These are phyloP conservation scores for Craterocephalus amniculus DNA, from an alignment of 2,797 vertebrate genomes.

Conservation along the genomic window DNA sequence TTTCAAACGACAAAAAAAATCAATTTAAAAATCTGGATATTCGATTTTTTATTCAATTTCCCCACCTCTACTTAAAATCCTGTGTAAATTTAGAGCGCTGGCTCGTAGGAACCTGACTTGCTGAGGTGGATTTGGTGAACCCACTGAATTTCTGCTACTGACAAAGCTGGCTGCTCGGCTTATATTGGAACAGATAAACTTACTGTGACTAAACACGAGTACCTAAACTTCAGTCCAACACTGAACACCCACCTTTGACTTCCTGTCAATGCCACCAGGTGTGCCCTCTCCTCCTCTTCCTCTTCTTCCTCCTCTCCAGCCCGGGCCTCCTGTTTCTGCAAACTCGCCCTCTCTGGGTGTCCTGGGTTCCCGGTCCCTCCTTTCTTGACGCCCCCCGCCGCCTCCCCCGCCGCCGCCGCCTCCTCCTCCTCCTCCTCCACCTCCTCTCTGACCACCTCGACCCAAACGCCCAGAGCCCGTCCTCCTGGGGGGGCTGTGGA, in stretches of 20 bases:
- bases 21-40: no score
- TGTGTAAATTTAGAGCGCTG: no score
- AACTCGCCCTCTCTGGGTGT: slow-evolving; percentile 69
- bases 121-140: no score
- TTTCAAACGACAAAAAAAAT: no score
- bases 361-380: slow-evolving; percentile 58
- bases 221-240: no score
- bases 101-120: no score
- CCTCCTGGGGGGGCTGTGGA: slow-evolving; percentile 67
- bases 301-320: neutral
- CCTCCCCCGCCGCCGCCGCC: slow-evolving; percentile 49
- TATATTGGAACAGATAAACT: no score
- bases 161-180: no score
- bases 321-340: slow-evolving; percentile 45
- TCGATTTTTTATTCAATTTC: no score
- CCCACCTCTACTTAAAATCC: no score
- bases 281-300: slow-evolving; percentile 34
- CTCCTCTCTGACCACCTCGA: slow-evolving; percentile 69
- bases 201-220: no score
- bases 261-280: slow-evolving; percentile 81
- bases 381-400: slow-evolving; percentile 54
- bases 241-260: slow-evolving; percentile 83
- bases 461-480: slow-evolving; percentile 65
- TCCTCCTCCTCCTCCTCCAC: slow-evolving; percentile 47
- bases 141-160: no score